phyloP scores from a whole-genome alignment of 2,113 vertebrate species.

The Ciconia stormi region DNA sequence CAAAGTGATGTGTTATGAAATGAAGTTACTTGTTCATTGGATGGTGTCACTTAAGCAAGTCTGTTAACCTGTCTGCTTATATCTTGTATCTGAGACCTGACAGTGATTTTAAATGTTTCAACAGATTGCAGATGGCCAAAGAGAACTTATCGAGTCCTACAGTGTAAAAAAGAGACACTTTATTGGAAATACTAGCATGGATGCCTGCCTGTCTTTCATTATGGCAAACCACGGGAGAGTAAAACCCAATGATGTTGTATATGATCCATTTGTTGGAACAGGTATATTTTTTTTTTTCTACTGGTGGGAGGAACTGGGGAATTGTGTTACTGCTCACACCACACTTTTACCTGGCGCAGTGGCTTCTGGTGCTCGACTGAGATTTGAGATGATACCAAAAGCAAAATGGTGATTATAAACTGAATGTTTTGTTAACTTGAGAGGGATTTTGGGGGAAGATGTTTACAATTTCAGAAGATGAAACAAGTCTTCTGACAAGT shows the following conservation, averaged over 20 bases:
- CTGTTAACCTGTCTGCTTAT: neutral
- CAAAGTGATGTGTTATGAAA: neutral
- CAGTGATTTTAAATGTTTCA: slow-evolving; percentile 22
- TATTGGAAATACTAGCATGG: slow-evolving; percentile 99
- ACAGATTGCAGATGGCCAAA: slow-evolving; percentile 95
- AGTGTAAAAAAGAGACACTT: slow-evolving; percentile 98
- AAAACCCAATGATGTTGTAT: slow-evolving; percentile 90
- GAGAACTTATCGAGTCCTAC: slow-evolving; percentile 85
- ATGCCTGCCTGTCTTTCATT: slow-evolving; percentile 93
- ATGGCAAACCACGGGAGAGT: slow-evolving; percentile 97
- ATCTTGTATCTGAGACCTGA: neutral
- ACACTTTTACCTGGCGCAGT: rapidly evolving
- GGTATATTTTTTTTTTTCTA: slow-evolving; percentile 73
- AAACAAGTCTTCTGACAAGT: neutral
- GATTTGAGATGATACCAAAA: neutral
- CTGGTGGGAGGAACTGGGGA: neutral
- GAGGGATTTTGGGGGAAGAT: neutral
- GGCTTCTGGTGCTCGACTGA: neutral
- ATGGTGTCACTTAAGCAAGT: neutral
- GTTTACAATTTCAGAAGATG: neutral
- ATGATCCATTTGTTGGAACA: slow-evolving; percentile 98
- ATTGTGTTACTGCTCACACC: neutral
- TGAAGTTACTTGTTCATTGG: neutral
- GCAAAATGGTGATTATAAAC: neutral
- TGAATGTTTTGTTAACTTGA: neutral